Evolutionary conservation across 1,140 invertebrate genomes (phyloP).

Genomic region (Aporrectodea caliginosa): DNA sequence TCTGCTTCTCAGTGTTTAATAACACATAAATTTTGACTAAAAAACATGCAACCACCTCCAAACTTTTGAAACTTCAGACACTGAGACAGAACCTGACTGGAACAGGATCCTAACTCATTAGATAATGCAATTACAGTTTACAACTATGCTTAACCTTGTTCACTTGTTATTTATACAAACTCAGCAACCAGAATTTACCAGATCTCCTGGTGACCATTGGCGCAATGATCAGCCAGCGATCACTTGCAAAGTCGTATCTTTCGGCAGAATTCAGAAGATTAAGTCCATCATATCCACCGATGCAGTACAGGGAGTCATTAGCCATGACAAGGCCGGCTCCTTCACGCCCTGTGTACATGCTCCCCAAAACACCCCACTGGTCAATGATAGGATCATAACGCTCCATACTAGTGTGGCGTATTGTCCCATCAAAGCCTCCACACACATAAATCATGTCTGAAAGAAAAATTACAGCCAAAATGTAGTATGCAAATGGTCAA

Average conservation of each 20-base stretch:
- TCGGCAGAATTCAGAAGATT: constrained; percentile 36
- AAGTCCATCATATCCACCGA: constrained; percentile 52
- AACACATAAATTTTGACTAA: too few species aligned
- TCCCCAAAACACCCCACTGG: constrained; percentile 48
- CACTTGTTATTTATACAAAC: background rate
- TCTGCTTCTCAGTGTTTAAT: too few species aligned
- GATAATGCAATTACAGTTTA: too few species aligned
- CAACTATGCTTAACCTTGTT: too few species aligned
- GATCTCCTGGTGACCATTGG: constrained; percentile 47
- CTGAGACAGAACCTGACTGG: too few species aligned
- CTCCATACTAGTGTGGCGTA: constrained; percentile 50
- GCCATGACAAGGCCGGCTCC: constrained; percentile 52
- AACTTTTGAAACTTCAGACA: too few species aligned
- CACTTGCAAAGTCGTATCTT: constrained; percentile 16
- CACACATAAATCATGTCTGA: constrained; percentile 51
- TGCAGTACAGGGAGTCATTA: constrained; percentile 50
- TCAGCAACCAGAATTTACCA: constrained; percentile 34
- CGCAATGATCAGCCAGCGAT: constrained; percentile 33
- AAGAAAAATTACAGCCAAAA: background rate
- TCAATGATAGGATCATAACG: constrained; percentile 46
- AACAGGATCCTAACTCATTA: too few species aligned
- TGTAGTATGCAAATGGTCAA: too few species aligned
- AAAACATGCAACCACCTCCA: too few species aligned
- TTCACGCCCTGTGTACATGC: constrained; percentile 48
- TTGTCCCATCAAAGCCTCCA: constrained; percentile 53